These are phyloP conservation scores for Trilocha varians DNA, from an alignment of 2,888 invertebrate species.

Conservation along the genomic window DNA sequence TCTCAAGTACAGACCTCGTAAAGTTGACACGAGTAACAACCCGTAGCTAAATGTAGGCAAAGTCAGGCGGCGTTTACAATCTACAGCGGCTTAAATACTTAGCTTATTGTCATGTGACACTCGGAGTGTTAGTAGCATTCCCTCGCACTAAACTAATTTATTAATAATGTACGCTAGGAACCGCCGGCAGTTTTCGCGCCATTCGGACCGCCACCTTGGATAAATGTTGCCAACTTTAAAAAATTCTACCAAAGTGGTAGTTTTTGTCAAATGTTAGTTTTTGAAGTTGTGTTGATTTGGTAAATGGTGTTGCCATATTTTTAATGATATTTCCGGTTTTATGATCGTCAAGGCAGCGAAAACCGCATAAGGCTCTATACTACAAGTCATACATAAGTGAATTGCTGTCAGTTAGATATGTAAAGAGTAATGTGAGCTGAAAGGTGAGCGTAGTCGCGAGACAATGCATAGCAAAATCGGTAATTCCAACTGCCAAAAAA, in stretches of 20 bases:
- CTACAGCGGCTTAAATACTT: constrained; percentile 52
- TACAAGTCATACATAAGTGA: constrained; percentile 53
- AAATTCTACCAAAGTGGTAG: background rate
- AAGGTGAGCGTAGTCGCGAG: constrained; percentile 33
- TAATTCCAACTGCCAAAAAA: too few relatives aligned
- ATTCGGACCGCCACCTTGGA: constrained; percentile 2
- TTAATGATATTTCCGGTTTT: too few relatives aligned
- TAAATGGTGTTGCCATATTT: too few relatives aligned
- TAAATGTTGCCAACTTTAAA: background rate
- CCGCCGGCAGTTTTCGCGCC: constrained; percentile 11
- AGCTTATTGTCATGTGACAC: constrained; percentile 66
- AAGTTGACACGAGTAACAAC: background rate
- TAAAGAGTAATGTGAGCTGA: constrained; percentile 49
- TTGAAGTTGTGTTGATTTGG: too few relatives aligned
- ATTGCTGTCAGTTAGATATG: constrained; percentile 68
- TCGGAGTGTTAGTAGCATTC: constrained; percentile 64
- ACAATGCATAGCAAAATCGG: constrained; percentile 11
- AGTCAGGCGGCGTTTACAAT: constrained; percentile 30
- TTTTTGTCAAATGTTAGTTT: background rate
- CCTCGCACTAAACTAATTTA: constrained; percentile 42
- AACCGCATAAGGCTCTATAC: constrained; percentile 14
- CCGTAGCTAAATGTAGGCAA: constrained; percentile 26
- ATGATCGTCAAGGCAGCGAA: background rate
- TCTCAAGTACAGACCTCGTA: background rate
- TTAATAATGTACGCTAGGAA: constrained; percentile 17